A percentile compares a stretch with the other conserved stretches of the same genome.
phyloP scores from a whole-genome alignment of 1,140 invertebrate genomes.

The Chrysopa pallens region DNA sequence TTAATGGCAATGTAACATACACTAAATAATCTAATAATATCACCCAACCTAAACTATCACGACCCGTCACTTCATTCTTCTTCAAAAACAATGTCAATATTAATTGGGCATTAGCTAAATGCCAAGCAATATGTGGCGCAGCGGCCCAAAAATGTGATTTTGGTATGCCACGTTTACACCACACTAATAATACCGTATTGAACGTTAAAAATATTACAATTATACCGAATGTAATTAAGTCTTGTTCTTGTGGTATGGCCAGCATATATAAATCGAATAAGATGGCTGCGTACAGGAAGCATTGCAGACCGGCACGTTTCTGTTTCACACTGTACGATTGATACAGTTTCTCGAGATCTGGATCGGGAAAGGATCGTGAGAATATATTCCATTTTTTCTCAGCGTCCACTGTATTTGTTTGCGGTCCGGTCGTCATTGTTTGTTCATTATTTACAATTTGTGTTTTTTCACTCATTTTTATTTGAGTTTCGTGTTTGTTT shows the following conservation, averaged over 20 bases:
- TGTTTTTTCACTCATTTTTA: too few species aligned
- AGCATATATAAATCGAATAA: slow-evolving; percentile 47
- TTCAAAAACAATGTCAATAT: slow-evolving; percentile 34
- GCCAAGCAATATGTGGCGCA: slow-evolving; percentile 41
- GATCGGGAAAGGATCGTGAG: slow-evolving; percentile 23
- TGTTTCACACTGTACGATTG: slow-evolving; percentile 56
- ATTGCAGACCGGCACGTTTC: slow-evolving; percentile 54
- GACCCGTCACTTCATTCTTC: slow-evolving; percentile 28
- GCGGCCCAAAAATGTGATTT: slow-evolving; percentile 27
- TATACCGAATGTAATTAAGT: slow-evolving; percentile 24
- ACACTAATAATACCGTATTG: slow-evolving; percentile 30
- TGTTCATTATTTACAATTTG: too few species aligned
- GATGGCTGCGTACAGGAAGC: slow-evolving; percentile 47
- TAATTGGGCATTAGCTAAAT: slow-evolving; percentile 38
- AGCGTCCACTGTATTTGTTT: not conserved
- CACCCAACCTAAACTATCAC: slow-evolving; percentile 54
- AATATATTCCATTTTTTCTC: not conserved
- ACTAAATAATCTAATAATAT: slow-evolving; percentile 68
- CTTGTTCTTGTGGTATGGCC: slow-evolving; percentile 34
- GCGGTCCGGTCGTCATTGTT: slow-evolving; percentile 5
- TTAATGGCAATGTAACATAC: slow-evolving; percentile 63
- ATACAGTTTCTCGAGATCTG: slow-evolving; percentile 52
- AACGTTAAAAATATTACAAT: slow-evolving; percentile 31
- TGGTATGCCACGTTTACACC: slow-evolving; percentile 24
- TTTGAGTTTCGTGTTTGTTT: too few species aligned